Percentiles rank a stretch among this genome's conserved stretches.
Conservation (phyloP, 2,888 invertebrate species). For the Drosophila borborema region DNA sequence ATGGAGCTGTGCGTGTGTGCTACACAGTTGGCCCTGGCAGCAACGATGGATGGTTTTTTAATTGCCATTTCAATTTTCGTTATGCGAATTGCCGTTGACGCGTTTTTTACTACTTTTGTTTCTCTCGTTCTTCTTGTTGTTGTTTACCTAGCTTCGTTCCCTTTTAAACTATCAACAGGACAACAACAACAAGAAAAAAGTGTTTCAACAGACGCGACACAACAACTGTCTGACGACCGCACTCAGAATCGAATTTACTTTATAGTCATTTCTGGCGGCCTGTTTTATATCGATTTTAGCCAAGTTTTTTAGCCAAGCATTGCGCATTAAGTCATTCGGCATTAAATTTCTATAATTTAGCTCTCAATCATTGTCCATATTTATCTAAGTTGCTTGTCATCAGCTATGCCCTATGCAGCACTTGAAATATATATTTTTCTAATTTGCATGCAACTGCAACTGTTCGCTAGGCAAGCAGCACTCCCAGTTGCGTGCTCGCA, state of each 20-base stretch:
- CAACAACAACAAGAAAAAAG: slow-evolving; percentile 36
- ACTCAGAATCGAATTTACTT: slow-evolving; percentile 73
- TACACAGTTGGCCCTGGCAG: slow-evolving; percentile 64
- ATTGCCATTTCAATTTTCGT: slow-evolving; percentile 80
- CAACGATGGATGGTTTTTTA: slow-evolving; percentile 78
- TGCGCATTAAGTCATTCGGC: slow-evolving; percentile 36
- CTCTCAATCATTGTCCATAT: slow-evolving; percentile 21
- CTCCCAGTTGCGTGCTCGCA: slow-evolving; percentile 59
- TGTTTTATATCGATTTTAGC: slow-evolving; percentile 50
- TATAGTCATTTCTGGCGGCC: slow-evolving; percentile 50
- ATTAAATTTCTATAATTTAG: slow-evolving; percentile 53
- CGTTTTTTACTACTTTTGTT: slow-evolving; percentile 23
- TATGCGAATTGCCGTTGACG: slow-evolving; percentile 60
- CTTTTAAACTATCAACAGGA: slow-evolving; percentile 51
- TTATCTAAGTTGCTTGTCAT: slow-evolving; percentile 24
- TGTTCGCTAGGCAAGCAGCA: neutral
- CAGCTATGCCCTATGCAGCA: slow-evolving; percentile 5
- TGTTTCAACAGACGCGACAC: slow-evolving; percentile 42
- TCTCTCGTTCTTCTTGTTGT: slow-evolving; percentile 12
- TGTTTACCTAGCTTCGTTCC: slow-evolving; percentile 28
- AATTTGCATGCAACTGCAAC: slow-evolving; percentile 26
- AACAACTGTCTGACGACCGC: slow-evolving; percentile 54
- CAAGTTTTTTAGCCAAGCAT: slow-evolving; percentile 1
- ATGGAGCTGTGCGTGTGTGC: slow-evolving; percentile 20
- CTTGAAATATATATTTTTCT: slow-evolving; percentile 9